phyloP scores from a whole-genome alignment of 2,888 invertebrate species.

The Trissolcus brochymenae region DNA sequence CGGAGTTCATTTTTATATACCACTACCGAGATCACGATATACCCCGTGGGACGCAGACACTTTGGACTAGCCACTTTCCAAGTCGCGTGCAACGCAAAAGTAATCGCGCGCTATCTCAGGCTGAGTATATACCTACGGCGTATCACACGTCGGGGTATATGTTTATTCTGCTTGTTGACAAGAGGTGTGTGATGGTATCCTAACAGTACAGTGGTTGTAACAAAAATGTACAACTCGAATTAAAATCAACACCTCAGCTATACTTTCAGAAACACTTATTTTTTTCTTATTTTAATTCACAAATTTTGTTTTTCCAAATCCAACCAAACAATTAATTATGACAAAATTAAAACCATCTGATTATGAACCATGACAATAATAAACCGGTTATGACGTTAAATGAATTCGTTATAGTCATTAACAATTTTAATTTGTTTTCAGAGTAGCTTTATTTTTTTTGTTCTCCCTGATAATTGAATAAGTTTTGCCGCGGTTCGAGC shows the following conservation, averaged over 20 bases:
- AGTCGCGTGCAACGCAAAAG: slow-evolving; percentile 63
- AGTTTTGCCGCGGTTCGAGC: not conserved
- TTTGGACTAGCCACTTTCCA: slow-evolving; percentile 60
- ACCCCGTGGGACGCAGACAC: slow-evolving; percentile 51
- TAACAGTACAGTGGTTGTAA: slow-evolving; percentile 9
- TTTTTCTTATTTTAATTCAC: no score
- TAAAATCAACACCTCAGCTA: no score
- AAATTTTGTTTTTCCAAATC: no score
- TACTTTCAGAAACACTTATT: no score
- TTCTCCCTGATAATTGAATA: no score
- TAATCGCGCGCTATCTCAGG: slow-evolving; percentile 69
- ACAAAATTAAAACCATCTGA: no score
- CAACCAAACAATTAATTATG: no score
- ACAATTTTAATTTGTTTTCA: slow-evolving; percentile 16
- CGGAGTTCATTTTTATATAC: slow-evolving; percentile 50
- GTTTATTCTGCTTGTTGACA: slow-evolving; percentile 46
- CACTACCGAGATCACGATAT: slow-evolving; percentile 25
- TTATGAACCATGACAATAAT: no score
- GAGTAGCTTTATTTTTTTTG: not conserved
- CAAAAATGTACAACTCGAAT: no score
- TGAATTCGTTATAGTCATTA: no score
- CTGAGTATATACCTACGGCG: slow-evolving; percentile 61
- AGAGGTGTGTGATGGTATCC: slow-evolving; percentile 56
- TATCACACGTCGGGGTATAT: slow-evolving; percentile 37
- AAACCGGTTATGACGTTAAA: no score